phyloP scores from a whole-genome alignment of 2,888 invertebrate species.

The Agrochola lota region DNA sequence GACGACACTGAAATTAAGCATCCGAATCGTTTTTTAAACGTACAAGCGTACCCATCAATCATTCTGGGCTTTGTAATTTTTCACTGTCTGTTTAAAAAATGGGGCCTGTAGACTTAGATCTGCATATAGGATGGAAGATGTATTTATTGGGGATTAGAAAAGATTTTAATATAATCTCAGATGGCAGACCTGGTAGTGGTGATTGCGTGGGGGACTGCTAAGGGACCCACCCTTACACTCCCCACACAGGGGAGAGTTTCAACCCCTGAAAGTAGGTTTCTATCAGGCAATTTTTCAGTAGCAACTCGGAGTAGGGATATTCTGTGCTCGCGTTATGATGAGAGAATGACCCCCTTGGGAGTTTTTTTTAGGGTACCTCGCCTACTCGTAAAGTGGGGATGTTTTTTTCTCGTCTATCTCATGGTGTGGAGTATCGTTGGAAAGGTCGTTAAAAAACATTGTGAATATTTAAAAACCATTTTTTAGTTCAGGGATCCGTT shows the following conservation, averaged over 20 bases:
- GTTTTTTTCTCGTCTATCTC: no score
- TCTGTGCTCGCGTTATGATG: background rate
- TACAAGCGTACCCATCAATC: slow-evolving; percentile 82
- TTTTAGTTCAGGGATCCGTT: no score
- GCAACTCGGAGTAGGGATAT: background rate
- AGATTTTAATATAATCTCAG: background rate
- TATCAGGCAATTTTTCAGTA: background rate
- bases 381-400: no score
- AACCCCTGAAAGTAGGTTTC: background rate
- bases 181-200: background rate
- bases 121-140: slow-evolving; percentile 43
- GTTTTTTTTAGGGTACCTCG: no score
- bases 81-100: slow-evolving; percentile 81
- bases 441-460: no score
- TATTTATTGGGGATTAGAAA: slow-evolving; percentile 8
- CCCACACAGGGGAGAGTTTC: no score
- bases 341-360: no score
- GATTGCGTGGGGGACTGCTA: no score
- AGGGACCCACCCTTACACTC: no score
- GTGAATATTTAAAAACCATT: no score
- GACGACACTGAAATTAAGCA: slow-evolving; percentile 87
- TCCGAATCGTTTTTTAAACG: slow-evolving; percentile 86
- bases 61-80: slow-evolving; percentile 83
- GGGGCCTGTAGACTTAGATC: slow-evolving; percentile 60
- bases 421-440: no score